Conservation (phyloP, 2,797 vertebrate species). For the Aselliscus stoliczkanus region DNA sequence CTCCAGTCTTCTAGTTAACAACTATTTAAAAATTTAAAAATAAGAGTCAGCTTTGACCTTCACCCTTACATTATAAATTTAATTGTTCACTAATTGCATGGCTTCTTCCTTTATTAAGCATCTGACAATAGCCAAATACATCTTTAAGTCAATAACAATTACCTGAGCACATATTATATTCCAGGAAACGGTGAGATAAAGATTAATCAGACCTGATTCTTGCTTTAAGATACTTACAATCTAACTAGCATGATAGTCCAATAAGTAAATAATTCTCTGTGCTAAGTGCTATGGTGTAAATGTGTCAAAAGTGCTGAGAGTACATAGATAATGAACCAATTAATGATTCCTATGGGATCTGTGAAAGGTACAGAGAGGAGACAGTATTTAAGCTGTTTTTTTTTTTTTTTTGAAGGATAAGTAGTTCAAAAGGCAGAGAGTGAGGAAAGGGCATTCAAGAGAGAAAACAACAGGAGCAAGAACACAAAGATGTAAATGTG, state of each 20-base stretch:
- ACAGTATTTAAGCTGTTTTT: background rate
- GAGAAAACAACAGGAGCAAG: background rate
- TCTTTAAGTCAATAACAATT: background rate
- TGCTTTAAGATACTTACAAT: background rate
- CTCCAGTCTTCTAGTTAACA: background rate
- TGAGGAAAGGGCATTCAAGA: background rate
- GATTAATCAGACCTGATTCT: background rate
- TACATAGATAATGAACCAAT: background rate
- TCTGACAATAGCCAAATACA: background rate
- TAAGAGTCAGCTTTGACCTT: background rate
- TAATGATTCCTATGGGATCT: background rate
- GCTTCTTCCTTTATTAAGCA: background rate
- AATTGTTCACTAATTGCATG: background rate
- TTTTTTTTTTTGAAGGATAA: background rate
- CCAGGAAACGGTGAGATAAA: background rate
- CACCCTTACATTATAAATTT: background rate
- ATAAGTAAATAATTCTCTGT: background rate
- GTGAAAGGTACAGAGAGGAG: background rate
- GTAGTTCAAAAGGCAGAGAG: background rate
- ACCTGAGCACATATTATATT: background rate
- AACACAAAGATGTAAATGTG: background rate
- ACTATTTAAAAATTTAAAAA: background rate
- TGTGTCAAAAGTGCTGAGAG: background rate
- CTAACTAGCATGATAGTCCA: background rate
- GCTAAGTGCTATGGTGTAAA: background rate